Evolutionary conservation across 2,113 vertebrate species (phyloP), one percentile per base, ranked within the genome.

Genomic region (Chamaea fasciata): DNA sequence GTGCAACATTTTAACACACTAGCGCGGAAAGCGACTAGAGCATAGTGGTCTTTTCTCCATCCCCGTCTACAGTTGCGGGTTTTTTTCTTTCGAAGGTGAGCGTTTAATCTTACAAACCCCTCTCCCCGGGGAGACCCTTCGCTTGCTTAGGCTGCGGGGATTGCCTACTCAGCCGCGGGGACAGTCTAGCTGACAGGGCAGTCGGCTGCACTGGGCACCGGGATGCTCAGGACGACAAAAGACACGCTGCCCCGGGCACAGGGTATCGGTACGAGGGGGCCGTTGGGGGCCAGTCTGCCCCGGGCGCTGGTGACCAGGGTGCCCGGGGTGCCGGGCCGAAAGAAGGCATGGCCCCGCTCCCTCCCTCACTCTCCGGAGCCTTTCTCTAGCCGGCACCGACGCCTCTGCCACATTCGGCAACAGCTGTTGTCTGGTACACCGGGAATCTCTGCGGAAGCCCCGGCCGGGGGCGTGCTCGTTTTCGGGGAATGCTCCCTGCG

Each of bases 21-120:
- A 56, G 12, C 1, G 3, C 2, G 12, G 27, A 10, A 39, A 39
- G 16, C 1, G 2, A 59, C 10, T 11, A 15, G 14, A 37, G 3
- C 10, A 7, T 2, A n/a, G 23, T 8, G 11, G 9, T 52, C 20
- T 12, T 68, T 42, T 63, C 33, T 42, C 44, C 12, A 10, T 19
- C 7, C 7, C 6, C 3, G 21, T 49, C 26, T 46, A 15, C 7
- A 46, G 9, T 4, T 17, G 9, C 7, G 35, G 18, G 2, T 1
- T 3, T 31, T 59, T 50, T 23, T 11, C 8, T 27, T 19, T 71
- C 15, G 6, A 42, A 47, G 13, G 7, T 21, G 41, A 46, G 41
- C 4, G 3, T 79, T 83, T 59, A 50, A 19, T 56, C 4, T 37
- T 8, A 18, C 23, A 62, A 62, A 24, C 4, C 7, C 2, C 30